Percentiles rank a stretch among this genome's conserved stretches.
phyloP scores from a whole-genome alignment of 2,797 vertebrate species.

The Hylomyscus alleni region DNA sequence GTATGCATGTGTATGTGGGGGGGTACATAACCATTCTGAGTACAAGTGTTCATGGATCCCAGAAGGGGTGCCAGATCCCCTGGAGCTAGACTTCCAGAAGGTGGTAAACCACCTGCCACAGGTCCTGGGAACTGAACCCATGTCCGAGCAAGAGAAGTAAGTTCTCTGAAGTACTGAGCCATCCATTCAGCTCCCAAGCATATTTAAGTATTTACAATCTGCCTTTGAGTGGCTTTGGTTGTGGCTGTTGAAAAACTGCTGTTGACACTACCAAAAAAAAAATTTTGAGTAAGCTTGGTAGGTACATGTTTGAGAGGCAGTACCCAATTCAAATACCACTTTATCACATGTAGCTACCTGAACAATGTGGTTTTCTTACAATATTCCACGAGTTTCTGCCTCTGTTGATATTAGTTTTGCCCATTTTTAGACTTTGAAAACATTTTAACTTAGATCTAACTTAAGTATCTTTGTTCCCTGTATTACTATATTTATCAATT shows the following conservation, averaged over 20 bases:
- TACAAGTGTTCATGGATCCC: no score
- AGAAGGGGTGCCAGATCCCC: background rate
- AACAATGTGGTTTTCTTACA: conserved; percentile 57
- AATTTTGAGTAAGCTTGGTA: background rate
- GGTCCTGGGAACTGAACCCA: background rate
- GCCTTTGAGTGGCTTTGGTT: conserved; percentile 21
- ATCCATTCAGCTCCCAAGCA: background rate
- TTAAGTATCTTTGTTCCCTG: background rate
- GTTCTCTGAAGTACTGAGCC: background rate
- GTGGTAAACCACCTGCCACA: background rate
- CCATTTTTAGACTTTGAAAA: conserved; percentile 57
- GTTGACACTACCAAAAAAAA: background rate
- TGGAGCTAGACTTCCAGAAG: background rate
- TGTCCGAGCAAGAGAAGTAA: background rate
- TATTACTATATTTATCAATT: conserved; percentile 1
- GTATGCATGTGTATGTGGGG: background rate
- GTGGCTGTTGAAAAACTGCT: conserved; percentile 30
- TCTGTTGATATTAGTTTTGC: conserved; percentile 26
- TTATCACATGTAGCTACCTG: conserved; percentile 50
- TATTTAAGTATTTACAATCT: background rate
- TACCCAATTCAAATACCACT: conserved; percentile 20
- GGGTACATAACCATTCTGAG: background rate
- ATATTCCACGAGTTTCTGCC: conserved; percentile 30
- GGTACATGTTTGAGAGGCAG: conserved; percentile 5
- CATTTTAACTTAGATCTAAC: conserved; percentile 33